Evolutionary conservation across 1,140 invertebrate species (phyloP), one percentile per base, ranked within the genome.

Genomic region (Neuroterus valhalla): DNA sequence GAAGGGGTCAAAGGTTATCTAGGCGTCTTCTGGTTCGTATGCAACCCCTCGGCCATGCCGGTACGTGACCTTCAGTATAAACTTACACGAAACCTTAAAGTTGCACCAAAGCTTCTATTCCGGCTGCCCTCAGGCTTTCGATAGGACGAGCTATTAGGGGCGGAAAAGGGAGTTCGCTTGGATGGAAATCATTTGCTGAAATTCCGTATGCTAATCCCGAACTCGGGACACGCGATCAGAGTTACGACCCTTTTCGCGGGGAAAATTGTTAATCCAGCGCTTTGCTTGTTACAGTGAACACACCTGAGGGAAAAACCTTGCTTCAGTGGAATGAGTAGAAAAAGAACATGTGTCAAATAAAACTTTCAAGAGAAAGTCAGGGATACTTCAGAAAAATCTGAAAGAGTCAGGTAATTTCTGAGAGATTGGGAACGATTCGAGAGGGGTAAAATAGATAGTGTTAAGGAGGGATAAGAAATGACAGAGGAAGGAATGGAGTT

Each of bases 1-100:
- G 68, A 69, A 69, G 14, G 42, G 43, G 71, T 68, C 71, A 31
- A 73, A 73, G 71, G 71, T 73, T 73, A 73, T 73, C 66, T 46
- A 26, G 38, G 26, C 71, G 31, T 62, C 55, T 62, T 62, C 23
- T 68, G 66, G 71, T 73, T 73, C 71, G 71, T 73, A 73, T 68
- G 71, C 71, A 66, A 48, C 66, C 17, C 71, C 45, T 68, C 26
- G 71, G 26, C 45, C 71, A 67, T 52, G 68, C 66, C 17, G 31
- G 23, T 68, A 73, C 71, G 71, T 73, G 71, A 73, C 71, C 71
- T 73, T 73, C 48, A 26, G 15, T 66, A 31, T 42, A 69, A 69
- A 69, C 68, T 69, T 69, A 62, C 68, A 46, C 46, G 67, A 68
- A 66, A 46, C 45, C 26, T 38, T 19, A 52, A 66, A 45, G 66